Conservation (phyloP, 1,140 invertebrate genomes). For the Hirudo medicinalis region DNA sequence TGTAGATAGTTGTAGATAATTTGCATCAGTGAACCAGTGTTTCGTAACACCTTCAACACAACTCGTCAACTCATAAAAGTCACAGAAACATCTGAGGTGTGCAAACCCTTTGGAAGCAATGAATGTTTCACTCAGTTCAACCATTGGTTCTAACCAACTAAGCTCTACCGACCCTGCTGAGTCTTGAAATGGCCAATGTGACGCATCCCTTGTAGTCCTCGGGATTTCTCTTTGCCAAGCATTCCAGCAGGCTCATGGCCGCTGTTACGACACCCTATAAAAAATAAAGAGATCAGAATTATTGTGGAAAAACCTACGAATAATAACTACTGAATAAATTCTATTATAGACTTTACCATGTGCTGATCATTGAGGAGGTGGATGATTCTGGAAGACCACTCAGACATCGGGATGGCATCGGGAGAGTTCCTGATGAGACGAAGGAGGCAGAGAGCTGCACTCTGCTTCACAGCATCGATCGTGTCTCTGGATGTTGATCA, state of each 20-base stretch:
- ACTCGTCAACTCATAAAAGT: no score
- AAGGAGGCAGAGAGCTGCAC: conserved; percentile 86
- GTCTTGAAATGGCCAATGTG: conserved; percentile 84
- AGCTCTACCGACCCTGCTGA: conserved; percentile 61
- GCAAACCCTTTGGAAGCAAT: no score
- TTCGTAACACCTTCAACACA: no score
- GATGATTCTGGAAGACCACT: conserved; percentile 17
- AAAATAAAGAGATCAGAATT: no score
- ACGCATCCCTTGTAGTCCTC: conserved; percentile 99
- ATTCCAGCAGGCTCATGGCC: conserved; percentile 92
- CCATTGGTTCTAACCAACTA: no score
- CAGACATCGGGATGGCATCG: conserved; percentile 68
- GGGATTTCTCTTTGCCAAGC: conserved; percentile 92
- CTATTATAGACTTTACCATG: background rate
- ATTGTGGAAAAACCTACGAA: background rate
- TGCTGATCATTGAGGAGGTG: conserved; percentile 17
- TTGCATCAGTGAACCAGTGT: no score
- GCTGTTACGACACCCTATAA: conserved; percentile 82
- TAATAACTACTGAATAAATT: background rate
- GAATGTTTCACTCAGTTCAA: no score
- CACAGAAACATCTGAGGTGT: no score
- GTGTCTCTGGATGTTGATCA: conserved; percentile 88
- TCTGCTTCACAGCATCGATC: conserved; percentile 98
- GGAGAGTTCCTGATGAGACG: conserved; percentile 76
- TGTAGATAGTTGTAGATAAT: background rate